Evolutionary conservation across 2,113 vertebrate genomes (phyloP).

Genomic region (Illadopsis cleaveri): DNA sequence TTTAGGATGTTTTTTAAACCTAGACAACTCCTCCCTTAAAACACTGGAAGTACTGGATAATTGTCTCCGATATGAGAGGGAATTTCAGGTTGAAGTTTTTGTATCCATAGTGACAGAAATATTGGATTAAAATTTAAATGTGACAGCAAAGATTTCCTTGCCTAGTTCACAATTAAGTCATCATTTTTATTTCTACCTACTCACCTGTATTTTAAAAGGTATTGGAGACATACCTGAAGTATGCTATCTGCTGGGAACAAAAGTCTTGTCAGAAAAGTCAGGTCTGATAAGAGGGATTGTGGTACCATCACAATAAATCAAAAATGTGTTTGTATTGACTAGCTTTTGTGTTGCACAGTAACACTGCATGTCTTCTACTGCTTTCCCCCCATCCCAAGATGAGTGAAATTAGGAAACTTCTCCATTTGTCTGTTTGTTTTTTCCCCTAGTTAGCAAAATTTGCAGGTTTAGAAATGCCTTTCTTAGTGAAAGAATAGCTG

Average conservation of each 20-base stretch:
- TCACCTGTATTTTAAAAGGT: slow-evolving; percentile 27
- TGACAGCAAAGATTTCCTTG: slow-evolving; percentile 32
- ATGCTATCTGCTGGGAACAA: slow-evolving; percentile 21
- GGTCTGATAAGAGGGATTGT: not conserved
- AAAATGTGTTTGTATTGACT: slow-evolving; percentile 10
- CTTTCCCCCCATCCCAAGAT: not conserved
- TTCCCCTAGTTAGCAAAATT: not conserved
- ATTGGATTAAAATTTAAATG: not conserved
- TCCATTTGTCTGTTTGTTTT: not conserved
- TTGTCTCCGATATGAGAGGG: not conserved
- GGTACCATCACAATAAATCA: slow-evolving; percentile 44
- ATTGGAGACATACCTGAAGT: not conserved
- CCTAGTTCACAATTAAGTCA: not conserved
- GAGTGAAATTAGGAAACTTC: not conserved
- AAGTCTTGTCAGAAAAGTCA: slow-evolving; percentile 18
- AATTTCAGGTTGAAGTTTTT: slow-evolving; percentile 16
- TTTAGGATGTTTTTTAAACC: not conserved
- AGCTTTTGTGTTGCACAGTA: slow-evolving; percentile 45
- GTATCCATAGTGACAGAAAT: not conserved
- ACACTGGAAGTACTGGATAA: slow-evolving; percentile 38
- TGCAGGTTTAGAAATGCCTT: slow-evolving; percentile 4
- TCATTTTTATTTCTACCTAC: slow-evolving; percentile 18
- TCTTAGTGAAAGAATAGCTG: slow-evolving; percentile 2
- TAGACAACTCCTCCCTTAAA: not conserved
- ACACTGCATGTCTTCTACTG: slow-evolving; percentile 32